Base-by-base conservation (phyloP, 1,140 invertebrate species). In the Phymorhynchus buccinoides region DNA sequence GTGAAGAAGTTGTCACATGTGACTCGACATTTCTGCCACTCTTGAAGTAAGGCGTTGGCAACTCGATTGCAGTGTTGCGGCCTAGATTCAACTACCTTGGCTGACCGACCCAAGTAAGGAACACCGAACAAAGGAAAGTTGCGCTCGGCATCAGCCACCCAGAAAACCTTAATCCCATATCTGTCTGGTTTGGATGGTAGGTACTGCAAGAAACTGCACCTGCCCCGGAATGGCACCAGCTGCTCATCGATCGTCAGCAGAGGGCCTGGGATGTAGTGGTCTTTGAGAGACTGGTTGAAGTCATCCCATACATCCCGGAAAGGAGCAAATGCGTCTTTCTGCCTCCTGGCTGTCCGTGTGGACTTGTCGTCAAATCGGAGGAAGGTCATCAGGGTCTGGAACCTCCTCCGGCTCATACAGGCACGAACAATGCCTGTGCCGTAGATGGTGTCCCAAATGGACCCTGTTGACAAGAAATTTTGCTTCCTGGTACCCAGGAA, bases 131-230 rank as follows among this genome's bases (percentile, higher is more conserved):
- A 39, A 35, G 68, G 68, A 4, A 35, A 71, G 27, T 71, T 71
- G 2, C 14, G 6, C 30, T 71, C 68, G 56, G 90, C 48, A 91
- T 80, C 88, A 93, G 94, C 39, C 94, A 88, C 87, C 93, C 90
- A 92, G 93, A 94, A 87, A 94, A 94, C 66, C 88, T 89, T n/a
- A 94, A 94, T 91, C 94, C 94, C 62, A 71, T 71, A 71, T 7
- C 35, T 32, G 30, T 71, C 68, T 37, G 68, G 68, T 35, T 71
- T 71, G n/a, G 90, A 90, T 68, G 93, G 91, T 73, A 95, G 94
- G 52, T 92, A 91, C 84, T 92, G 89, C 18, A 86, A 77, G 84
- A 90, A 91, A 30, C 80, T 66, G 81, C 90, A 91, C 27, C 87
- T 52, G 3, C 89, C 91, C 44, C 87, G n/a, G 83, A 90, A 90